Evolutionary conservation across 2,797 vertebrate genomes (phyloP).

Genomic region (Neopelma chrysocephalum): DNA sequence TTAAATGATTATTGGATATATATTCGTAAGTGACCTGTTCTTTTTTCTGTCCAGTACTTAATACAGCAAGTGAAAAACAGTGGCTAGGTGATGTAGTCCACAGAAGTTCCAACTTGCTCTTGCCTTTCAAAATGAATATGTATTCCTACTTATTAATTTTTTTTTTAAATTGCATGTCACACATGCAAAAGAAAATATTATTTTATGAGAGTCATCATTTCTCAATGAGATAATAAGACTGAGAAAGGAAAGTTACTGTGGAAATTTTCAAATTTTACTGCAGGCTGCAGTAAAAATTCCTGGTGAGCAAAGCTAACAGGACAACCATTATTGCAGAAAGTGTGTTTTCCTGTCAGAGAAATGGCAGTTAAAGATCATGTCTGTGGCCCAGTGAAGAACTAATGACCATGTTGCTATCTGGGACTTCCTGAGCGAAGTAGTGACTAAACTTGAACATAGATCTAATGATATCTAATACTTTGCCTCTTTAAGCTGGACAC

Average conservation of each 20-base stretch:
- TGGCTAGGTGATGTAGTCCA: neutral
- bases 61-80: neutral
- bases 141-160: neutral
- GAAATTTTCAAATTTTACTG: neutral
- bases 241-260: neutral
- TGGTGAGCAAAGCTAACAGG: neutral
- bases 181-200: rapidly evolving
- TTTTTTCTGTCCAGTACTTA: neutral
- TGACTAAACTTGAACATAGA: neutral
- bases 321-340: neutral
- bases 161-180: neutral
- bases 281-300: neutral
- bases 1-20: neutral
- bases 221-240: neutral
- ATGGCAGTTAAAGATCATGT: neutral
- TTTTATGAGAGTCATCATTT: neutral
- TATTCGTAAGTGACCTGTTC: neutral
- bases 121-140: neutral
- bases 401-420: neutral
- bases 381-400: neutral
- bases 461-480: neutral
- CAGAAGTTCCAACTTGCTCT: neutral
- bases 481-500: neutral
- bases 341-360: neutral
- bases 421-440: neutral